These are phyloP conservation scores for Rhinoderma darwinii DNA, from an alignment of 2,113 vertebrate genomes.

Conservation along the genomic window DNA sequence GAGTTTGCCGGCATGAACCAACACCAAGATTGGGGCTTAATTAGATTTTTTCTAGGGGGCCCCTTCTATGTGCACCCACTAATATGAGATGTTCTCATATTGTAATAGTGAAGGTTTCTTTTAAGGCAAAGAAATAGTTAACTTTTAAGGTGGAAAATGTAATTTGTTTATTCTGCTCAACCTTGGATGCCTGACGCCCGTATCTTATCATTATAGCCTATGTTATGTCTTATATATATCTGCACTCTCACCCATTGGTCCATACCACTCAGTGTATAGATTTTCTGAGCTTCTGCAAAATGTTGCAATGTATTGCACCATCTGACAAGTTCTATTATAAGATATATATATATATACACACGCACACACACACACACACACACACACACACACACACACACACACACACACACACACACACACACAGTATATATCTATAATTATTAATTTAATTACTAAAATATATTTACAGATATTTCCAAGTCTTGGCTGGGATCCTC, in stretches of 20 bases:
- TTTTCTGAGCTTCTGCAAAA: background rate
- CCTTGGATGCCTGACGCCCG: background rate
- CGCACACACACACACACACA: too few relatives aligned
- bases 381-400: too few relatives aligned
- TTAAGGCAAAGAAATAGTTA: background rate
- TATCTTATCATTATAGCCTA: slow-evolving; percentile 48
- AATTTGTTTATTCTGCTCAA: background rate
- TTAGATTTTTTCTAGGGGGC: background rate
- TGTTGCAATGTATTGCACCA: background rate
- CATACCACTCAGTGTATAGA: background rate
- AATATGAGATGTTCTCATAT: background rate
- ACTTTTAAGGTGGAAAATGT: background rate
- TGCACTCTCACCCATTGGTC: background rate
- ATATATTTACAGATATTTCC: too few relatives aligned
- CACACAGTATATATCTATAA: background rate
- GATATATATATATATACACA: too few relatives aligned
- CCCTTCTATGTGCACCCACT: background rate
- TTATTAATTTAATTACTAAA: background rate
- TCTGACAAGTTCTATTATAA: background rate
- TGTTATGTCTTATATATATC: slow-evolving; percentile 25
- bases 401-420: too few relatives aligned
- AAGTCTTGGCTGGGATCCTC: background rate
- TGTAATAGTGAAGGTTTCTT: background rate
- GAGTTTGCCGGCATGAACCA: background rate
- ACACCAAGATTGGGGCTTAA: background rate